Evolutionary conservation across 2,113 vertebrate species (phyloP).

Genomic region (Calyptomena viridis): DNA sequence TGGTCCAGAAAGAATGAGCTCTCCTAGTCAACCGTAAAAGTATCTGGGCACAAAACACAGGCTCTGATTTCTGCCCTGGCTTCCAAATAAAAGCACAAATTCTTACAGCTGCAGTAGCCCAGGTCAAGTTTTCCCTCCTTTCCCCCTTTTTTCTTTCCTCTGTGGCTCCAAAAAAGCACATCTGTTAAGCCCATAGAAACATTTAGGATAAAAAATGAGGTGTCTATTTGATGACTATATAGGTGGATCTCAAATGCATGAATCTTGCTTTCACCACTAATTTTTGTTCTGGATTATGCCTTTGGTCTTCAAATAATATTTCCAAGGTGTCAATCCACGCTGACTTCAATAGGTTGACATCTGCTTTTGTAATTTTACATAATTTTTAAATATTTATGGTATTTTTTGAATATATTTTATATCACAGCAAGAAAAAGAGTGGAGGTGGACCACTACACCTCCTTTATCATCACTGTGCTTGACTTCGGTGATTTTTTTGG

Average conservation of each 20-base stretch:
- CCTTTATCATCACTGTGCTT: background rate
- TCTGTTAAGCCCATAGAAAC: slow-evolving; percentile 28
- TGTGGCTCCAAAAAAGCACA: background rate
- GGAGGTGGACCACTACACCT: background rate
- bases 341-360: background rate
- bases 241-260: background rate
- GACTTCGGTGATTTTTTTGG: background rate
- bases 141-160: background rate
- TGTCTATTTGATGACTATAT: background rate
- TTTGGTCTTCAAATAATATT: background rate
- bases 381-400: background rate
- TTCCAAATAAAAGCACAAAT: background rate
- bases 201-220: slow-evolving; percentile 32
- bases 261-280: slow-evolving; percentile 22
- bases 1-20: background rate
- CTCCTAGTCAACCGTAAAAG: background rate
- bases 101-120: background rate
- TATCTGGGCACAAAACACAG: background rate
- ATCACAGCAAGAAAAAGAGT: background rate
- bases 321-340: background rate
- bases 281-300: background rate
- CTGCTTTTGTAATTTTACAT: background rate
- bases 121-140: background rate
- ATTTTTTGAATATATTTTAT: background rate
- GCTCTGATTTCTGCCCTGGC: background rate